Evolutionary conservation across 2,888 invertebrate genomes (phyloP), one percentile per base, ranked within the genome.

Genomic region (Chloroclystis v-ata): DNA sequence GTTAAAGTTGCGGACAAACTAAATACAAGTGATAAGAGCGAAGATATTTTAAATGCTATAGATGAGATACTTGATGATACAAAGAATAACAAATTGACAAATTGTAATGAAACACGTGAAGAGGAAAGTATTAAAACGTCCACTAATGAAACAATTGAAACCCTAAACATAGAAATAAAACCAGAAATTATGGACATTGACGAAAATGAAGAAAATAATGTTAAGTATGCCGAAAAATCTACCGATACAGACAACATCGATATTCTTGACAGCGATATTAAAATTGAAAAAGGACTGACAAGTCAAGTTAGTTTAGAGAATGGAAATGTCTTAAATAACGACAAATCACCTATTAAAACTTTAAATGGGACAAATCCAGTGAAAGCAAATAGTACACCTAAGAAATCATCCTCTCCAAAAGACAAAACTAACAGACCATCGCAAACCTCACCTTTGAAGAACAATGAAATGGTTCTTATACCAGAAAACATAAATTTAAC

Each of bases 391-490:
- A 1, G 9, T 26, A 14, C 11, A 29, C 37, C 20, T 2, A 38
- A 37, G 14, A 33, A 35, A 5, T n/a, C 6, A 32, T 9, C 32
- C 3, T 20, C 26, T 26, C 4, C 9, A 26, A 26, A 26, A 8
- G 20, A 35, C 2, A 20, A 10, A 35, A 1, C 8, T 20, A 11
- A 10, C 2, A 24, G 20, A 35, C 16, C 35, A 11, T 20, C 35
- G 4, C 13, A 25, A 37, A 30, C 40, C 7, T 44, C 40, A 24
- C 37, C 44, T 20, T 40, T 28, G 1, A 48, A 40, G 9, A 1
- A 11, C 11, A 35, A 49, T 43, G 46, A 51, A 45, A 55, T 49
- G 26, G 42, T 54, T 37, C 40, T 46, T 28, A 48, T 48, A 38
- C 43, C 52, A 13, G 47, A 53, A 39, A 49, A 48, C 26, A 20